Evolutionary conservation across 2,888 invertebrate species (phyloP).

Genomic region (Oxycera nigricornis): DNA sequence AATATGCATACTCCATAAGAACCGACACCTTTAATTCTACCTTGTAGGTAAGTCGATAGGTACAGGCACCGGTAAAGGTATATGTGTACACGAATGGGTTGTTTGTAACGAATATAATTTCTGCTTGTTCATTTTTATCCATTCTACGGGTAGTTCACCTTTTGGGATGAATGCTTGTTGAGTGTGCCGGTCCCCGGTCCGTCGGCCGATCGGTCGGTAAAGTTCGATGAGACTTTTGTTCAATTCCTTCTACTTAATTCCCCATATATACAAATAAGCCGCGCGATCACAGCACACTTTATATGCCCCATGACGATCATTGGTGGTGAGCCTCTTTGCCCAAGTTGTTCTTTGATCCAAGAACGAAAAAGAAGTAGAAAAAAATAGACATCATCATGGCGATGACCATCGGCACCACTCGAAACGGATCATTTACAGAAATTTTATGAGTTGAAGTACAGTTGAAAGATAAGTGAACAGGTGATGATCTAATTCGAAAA

Average conservation of each 20-base stretch:
- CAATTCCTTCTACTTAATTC: neutral
- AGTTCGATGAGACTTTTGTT: neutral
- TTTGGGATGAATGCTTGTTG: neutral
- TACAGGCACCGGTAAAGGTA: neutral
- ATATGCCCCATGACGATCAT: neutral
- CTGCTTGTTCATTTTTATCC: neutral
- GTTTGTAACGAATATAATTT: neutral
- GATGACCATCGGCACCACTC: neutral
- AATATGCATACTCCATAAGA: conserved; percentile 7
- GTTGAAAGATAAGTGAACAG: neutral
- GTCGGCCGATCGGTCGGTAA: too few species aligned
- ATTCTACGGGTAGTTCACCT: conserved; percentile 1
- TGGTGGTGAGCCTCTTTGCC: too few species aligned
- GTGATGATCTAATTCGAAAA: neutral
- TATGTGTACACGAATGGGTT: neutral
- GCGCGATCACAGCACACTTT: neutral
- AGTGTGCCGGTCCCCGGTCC: too few species aligned
- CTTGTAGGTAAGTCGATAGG: neutral
- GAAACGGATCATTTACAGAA: neutral
- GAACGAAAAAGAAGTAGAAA: too few species aligned
- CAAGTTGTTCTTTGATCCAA: too few species aligned
- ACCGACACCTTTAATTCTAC: conserved; percentile 10
- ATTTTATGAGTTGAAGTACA: neutral
- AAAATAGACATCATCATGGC: neutral
- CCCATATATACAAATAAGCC: neutral